phyloP scores from a whole-genome alignment of 64 coral and sea anemone species.

The Actinia equina region DNA sequence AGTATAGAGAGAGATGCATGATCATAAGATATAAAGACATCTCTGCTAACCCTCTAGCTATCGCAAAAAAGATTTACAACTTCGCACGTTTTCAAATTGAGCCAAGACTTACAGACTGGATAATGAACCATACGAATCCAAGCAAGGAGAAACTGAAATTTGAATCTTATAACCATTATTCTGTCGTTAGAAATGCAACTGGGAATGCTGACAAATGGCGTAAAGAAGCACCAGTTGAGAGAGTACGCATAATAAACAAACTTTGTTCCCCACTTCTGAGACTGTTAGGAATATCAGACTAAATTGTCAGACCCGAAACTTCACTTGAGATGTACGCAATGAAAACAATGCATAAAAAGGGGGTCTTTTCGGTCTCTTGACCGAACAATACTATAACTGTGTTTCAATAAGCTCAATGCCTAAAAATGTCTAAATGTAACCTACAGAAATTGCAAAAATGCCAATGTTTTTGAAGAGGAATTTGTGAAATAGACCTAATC shows the following conservation, averaged over 20 bases:
- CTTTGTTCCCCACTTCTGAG: slow-evolving; percentile 24
- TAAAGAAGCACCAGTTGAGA: neutral
- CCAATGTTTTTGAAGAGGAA: no score
- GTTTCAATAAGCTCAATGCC: no score
- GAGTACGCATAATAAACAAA: slow-evolving; percentile 30
- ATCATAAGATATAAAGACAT: slow-evolving; percentile 35
- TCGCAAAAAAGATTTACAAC: slow-evolving; percentile 35
- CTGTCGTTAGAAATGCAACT: slow-evolving; percentile 27
- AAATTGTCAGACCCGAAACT: no score
- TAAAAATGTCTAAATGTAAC: no score
- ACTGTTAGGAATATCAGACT: neutral
- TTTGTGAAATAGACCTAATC: no score
- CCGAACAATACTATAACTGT: no score
- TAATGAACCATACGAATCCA: slow-evolving; percentile 28
- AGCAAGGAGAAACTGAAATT: neutral
- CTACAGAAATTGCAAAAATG: no score
- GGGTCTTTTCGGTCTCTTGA: no score
- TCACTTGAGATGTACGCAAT: no score
- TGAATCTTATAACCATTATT: slow-evolving; percentile 17
- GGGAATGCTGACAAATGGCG: slow-evolving; percentile 56
- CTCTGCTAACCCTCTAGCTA: slow-evolving; percentile 20
- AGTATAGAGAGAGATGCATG: slow-evolving; percentile 23
- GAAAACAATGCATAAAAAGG: no score
- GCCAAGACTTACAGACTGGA: slow-evolving; percentile 11
- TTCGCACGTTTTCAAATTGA: slow-evolving; percentile 42